Conservation (phyloP, 2,113 vertebrate genomes). For the Hippolais icterina region DNA sequence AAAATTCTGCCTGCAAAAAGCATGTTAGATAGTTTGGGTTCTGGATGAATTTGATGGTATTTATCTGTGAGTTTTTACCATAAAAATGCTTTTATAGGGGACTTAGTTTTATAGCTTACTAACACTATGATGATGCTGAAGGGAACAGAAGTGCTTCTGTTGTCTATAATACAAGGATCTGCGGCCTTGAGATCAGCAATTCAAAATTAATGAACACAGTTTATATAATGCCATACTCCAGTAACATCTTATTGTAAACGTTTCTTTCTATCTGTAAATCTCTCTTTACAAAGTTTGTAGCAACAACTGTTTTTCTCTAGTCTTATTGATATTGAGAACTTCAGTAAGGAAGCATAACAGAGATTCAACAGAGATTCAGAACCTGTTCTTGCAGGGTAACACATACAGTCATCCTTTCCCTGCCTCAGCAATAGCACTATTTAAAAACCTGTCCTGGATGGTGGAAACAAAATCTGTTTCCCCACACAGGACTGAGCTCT, state of each 20-base stretch:
- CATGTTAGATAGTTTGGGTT: background rate
- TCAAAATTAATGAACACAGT: background rate
- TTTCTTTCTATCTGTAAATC: background rate
- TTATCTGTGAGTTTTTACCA: background rate
- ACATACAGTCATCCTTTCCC: background rate
- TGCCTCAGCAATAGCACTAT: background rate
- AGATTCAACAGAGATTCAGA: background rate
- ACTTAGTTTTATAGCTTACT: background rate
- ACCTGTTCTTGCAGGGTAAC: background rate
- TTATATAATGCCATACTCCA: background rate
- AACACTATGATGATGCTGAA: background rate
- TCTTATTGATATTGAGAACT: accelerated
- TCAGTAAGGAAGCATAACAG: background rate
- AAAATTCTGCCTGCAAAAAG: background rate
- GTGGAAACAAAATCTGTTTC: background rate
- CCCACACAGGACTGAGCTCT: background rate
- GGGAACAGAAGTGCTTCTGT: background rate
- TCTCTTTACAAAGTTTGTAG: background rate
- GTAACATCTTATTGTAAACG: background rate
- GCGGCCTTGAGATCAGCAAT: background rate
- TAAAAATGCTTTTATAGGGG: background rate
- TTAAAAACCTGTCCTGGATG: background rate
- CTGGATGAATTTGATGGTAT: background rate
- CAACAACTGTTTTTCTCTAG: background rate
- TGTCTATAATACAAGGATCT: background rate